A percentile compares a stretch with the other conserved stretches of the same genome.
Evolutionary conservation across 2,888 invertebrate species (phyloP).

Genomic region (Strigamia maritima): DNA sequence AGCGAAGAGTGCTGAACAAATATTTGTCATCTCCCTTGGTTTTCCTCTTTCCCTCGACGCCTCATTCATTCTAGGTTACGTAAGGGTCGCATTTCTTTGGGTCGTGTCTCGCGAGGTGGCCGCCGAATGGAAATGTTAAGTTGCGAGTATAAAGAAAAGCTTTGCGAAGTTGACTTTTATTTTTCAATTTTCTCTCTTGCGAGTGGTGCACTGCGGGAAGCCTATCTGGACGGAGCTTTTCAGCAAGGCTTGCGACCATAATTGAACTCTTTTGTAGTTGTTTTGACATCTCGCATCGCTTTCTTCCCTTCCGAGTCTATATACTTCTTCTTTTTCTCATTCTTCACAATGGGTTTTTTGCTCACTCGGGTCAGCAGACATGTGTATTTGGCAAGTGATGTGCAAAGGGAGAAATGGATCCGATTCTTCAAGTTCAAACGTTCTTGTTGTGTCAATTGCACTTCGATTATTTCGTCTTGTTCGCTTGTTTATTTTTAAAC

Average conservation of each 20-base stretch:
- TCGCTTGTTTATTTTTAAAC: conserved; percentile 4
- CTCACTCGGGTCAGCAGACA: conserved; percentile 19
- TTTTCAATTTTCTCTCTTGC: conserved; percentile 24
- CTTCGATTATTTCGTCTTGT: conserved; percentile 2
- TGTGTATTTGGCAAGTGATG: conserved; percentile 10
- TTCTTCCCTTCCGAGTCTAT: background rate
- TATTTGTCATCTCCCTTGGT: conserved; percentile 30
- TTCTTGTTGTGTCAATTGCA: conserved; percentile 23
- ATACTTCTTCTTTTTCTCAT: background rate
- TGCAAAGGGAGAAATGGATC: conserved; percentile 5
- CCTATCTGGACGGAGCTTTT: conserved; percentile 7
- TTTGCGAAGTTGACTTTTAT: conserved; percentile 16
- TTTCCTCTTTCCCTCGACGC: background rate
- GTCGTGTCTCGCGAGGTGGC: background rate
- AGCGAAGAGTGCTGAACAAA: background rate
- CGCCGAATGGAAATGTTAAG: background rate
- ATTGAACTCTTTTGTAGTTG: conserved; percentile 29
- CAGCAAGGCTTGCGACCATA: conserved; percentile 1
- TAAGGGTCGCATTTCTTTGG: background rate
- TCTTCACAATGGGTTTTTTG: conserved; percentile 24
- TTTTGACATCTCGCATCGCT: conserved; percentile 30
- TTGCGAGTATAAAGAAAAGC: background rate
- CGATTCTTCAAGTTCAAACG: conserved; percentile 8
- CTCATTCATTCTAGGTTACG: conserved; percentile 1
- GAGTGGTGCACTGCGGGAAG: conserved; percentile 18